These are phyloP conservation scores for Ylistrum balloti DNA, from an alignment of 1,140 invertebrate genomes.

Conservation along the genomic window DNA sequence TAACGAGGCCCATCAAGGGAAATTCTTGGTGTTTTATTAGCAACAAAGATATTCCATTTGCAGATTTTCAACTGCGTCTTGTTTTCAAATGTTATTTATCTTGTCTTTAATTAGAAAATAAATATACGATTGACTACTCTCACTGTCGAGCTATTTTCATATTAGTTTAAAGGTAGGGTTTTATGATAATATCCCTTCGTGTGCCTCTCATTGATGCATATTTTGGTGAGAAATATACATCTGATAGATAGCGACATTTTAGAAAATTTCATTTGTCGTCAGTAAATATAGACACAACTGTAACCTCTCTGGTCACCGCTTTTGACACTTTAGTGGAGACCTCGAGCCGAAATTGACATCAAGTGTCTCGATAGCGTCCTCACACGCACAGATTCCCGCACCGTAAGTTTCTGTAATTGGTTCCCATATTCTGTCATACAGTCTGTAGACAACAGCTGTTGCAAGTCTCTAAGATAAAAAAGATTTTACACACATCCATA, in stretches of 20 bases:
- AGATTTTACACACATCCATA: background rate
- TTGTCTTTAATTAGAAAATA: background rate
- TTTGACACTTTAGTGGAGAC: background rate
- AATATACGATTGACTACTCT: background rate
- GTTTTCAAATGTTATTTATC: background rate
- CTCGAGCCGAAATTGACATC: background rate
- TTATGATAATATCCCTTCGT: background rate
- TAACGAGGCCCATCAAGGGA: background rate
- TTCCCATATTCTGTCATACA: background rate
- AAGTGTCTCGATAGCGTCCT: conserved; percentile 4
- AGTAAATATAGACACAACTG: conserved; percentile 12
- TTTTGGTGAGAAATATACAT: background rate
- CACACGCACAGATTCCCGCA: background rate
- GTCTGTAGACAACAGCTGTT: background rate
- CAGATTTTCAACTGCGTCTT: too few species aligned
- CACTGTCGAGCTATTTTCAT: background rate
- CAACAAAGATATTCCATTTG: background rate
- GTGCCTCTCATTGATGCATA: background rate
- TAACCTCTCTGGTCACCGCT: background rate
- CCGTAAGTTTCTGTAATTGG: background rate
- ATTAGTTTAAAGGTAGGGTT: background rate
- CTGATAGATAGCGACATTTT: conserved; percentile 33
- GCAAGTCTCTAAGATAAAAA: background rate
- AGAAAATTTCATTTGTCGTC: conserved; percentile 30
- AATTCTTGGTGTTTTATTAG: background rate